Evolutionary conservation across 2,888 invertebrate species (phyloP), one percentile per base, ranked within the genome.

Genomic region (Idaea aversata): DNA sequence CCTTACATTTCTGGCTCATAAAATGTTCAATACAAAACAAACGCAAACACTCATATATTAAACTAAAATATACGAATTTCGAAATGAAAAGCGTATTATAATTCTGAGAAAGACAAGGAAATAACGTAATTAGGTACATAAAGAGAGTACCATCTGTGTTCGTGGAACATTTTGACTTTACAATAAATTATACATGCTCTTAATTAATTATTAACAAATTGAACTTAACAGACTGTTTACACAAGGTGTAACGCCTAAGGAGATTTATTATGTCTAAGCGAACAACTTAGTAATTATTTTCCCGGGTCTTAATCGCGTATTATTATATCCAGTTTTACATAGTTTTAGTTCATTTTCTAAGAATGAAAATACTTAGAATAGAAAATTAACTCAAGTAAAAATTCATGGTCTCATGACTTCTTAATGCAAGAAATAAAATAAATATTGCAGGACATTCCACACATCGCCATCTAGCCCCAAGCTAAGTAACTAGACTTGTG

Each of bases 71-170:
- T 47, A 47, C 47, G 47, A 4, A 47, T 47, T 47, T 47, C 47
- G 13, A 47, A 5, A 47, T 47, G 6, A 47, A 47, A 47, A 47
- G 13, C 47, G 47, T 47, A 47, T 13, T 47, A 47, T 47, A 47
- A 47, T 47, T 47, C 13, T 7, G 47, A 13, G 47, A 66, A 57
- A 59, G 64, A 62, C 62, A 64, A 60, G 36, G 60, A 63, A 62
- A 66, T 66, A 62, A 66, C 47, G 47, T 47, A 47, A 47, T 47
- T 47, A 25, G 25, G 25, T 25, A 47, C 47, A 7, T 47, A 47
- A 47, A 47, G 47, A 47, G 47, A 7, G 47, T 47, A 47, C 47
- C 47, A 47, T 5, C 47, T 47, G 47, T 10, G 7, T 47, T 47
- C 10, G 47, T 47, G 47, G 47, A 47, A 47, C 13, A 47, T 47